phyloP scores from a whole-genome alignment of 2,797 vertebrate genomes.

The Uromys caudimaculatus region DNA sequence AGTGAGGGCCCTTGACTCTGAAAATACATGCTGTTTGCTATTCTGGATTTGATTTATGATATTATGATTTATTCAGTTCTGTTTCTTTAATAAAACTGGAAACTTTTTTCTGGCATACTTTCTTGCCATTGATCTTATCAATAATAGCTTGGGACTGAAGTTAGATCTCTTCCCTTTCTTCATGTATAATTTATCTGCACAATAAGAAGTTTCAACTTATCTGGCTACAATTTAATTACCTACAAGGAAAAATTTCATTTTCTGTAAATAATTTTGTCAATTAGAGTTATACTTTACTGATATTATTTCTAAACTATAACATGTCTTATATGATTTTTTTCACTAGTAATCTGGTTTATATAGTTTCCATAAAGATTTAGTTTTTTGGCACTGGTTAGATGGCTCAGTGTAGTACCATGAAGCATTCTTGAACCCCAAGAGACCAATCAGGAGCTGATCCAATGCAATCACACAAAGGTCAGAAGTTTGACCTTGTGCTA shows the following conservation, averaged over 20 bases:
- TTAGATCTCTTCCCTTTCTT: background rate
- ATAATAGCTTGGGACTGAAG: background rate
- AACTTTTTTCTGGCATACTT: background rate
- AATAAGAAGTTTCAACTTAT: background rate
- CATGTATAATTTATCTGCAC: background rate
- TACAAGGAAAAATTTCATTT: background rate
- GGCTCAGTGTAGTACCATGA: no score
- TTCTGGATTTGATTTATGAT: background rate
- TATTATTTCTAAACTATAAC: background rate
- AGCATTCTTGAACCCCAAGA: no score
- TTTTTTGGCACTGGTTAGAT: background rate
- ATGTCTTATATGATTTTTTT: constrained; percentile 6
- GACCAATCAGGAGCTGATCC: no score
- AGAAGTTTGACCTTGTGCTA: no score
- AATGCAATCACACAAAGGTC: no score
- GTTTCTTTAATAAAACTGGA: background rate
- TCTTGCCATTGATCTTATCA: background rate
- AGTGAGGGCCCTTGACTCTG: background rate
- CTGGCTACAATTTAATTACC: background rate
- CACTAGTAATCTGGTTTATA: background rate
- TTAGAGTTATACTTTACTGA: background rate
- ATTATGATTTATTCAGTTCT: background rate
- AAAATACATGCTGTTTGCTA: background rate
- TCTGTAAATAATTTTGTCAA: background rate
- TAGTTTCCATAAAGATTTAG: constrained; percentile 1